A percentile compares a stretch with the other conserved stretches of the same genome.
phyloP scores from a whole-genome alignment of 1,140 invertebrate genomes.

The Drosophila arawakana region DNA sequence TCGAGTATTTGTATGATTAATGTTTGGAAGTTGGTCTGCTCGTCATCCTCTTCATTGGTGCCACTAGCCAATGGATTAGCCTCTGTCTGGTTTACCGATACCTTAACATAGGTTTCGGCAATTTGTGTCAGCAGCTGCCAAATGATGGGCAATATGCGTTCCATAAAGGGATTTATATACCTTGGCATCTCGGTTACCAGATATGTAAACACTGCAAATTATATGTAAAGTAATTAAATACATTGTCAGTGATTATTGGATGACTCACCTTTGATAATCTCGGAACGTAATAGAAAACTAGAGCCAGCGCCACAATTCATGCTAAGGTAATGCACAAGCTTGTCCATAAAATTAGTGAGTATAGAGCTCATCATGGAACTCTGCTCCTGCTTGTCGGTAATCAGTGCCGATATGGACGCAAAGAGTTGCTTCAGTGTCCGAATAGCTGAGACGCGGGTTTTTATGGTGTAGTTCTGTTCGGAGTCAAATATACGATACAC shows the following conservation, averaged over 20 bases:
- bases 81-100: constrained; percentile 79
- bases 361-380: constrained; percentile 89
- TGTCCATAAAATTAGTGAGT: constrained; percentile 89
- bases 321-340: constrained; percentile 88
- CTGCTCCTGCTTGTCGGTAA: constrained; percentile 87
- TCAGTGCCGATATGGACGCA: constrained; percentile 86
- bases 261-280: constrained; percentile 88
- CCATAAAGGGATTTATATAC: constrained; percentile 88
- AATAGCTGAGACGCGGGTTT: constrained; percentile 77
- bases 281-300: constrained; percentile 90
- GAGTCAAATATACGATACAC: constrained; percentile 90
- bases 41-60: constrained; percentile 85
- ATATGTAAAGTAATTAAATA: background rate
- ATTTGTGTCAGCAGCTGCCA: constrained; percentile 90
- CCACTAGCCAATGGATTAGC: constrained; percentile 62
- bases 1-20: constrained; percentile 92
- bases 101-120: constrained; percentile 86
- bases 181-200: constrained; percentile 89
- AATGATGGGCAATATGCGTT: constrained; percentile 88
- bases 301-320: constrained; percentile 87
- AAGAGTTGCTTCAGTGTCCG: constrained; percentile 79
- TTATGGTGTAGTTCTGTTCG: constrained; percentile 86
- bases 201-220: constrained; percentile 85
- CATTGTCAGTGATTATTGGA: constrained; percentile 1
- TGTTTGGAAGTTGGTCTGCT: constrained; percentile 90